These are phyloP conservation scores for Nephrotoma guestfalica DNA, from an alignment of 2,888 invertebrate species.

Conservation along the genomic window DNA sequence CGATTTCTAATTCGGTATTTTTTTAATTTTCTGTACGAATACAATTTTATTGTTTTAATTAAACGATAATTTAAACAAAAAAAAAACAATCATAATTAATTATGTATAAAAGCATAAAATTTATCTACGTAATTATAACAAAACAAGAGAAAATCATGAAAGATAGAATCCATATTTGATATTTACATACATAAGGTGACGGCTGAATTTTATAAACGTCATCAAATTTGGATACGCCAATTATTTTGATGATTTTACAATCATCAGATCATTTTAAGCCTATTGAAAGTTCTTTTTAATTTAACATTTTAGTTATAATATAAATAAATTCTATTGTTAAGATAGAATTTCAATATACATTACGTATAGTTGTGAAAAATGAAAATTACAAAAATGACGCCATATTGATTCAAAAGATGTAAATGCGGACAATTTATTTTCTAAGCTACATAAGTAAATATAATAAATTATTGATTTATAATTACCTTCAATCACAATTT, in stretches of 20 bases:
- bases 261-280: neutral
- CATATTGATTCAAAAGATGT: neutral
- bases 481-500: neutral
- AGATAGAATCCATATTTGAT: neutral
- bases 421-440: neutral
- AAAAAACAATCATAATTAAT: neutral
- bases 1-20: neutral
- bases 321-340: neutral
- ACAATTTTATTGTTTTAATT: neutral
- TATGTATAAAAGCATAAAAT: conserved; percentile 1
- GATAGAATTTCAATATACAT: neutral
- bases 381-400: neutral
- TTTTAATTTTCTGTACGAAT: conserved; percentile 1
- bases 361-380: neutral
- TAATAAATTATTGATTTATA: neutral
- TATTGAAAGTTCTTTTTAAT: neutral
- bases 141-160: neutral
- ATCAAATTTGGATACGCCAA: neutral
- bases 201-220: neutral
- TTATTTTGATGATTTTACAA: neutral
- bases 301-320: neutral
- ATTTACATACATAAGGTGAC: neutral
- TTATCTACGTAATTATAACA: neutral
- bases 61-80: neutral
- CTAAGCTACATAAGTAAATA: neutral